Evolutionary conservation across 2,888 invertebrate species (phyloP).

Genomic region (Nephrotoma appendiculata): DNA sequence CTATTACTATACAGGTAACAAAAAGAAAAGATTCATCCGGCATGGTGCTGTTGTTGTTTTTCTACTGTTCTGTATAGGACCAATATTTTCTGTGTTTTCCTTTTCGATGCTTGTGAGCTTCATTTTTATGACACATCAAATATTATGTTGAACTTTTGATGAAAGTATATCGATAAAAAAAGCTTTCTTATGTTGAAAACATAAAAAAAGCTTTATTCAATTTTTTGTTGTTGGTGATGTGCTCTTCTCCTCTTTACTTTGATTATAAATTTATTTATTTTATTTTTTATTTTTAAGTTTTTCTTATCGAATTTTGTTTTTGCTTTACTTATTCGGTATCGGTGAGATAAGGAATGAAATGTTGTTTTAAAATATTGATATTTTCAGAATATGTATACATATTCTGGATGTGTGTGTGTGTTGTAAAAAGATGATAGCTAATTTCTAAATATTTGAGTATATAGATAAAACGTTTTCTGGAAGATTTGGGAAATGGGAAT

Average conservation of each 20-base stretch:
- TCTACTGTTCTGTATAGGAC: neutral
- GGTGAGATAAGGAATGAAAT: neutral
- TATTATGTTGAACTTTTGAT: neutral
- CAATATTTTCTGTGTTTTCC: neutral
- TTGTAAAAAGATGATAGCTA: neutral
- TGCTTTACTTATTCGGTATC: neutral
- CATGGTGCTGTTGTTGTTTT: neutral
- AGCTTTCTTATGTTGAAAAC: neutral
- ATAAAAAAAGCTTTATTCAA: neutral
- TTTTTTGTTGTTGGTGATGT: neutral
- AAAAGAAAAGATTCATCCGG: neutral
- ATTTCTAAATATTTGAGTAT: neutral
- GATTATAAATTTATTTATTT: neutral
- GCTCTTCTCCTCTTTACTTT: neutral
- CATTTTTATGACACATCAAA: neutral
- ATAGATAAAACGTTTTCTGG: neutral
- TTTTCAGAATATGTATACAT: neutral
- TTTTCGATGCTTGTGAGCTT: neutral
- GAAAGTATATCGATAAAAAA: neutral
- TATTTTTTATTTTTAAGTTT: neutral
- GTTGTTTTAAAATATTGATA: neutral
- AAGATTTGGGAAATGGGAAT: neutral
- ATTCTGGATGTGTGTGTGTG: neutral
- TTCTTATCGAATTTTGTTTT: neutral
- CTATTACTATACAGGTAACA: neutral